Conservation (phyloP, 2,888 invertebrate genomes). For the Aproaerema taeniolella region DNA sequence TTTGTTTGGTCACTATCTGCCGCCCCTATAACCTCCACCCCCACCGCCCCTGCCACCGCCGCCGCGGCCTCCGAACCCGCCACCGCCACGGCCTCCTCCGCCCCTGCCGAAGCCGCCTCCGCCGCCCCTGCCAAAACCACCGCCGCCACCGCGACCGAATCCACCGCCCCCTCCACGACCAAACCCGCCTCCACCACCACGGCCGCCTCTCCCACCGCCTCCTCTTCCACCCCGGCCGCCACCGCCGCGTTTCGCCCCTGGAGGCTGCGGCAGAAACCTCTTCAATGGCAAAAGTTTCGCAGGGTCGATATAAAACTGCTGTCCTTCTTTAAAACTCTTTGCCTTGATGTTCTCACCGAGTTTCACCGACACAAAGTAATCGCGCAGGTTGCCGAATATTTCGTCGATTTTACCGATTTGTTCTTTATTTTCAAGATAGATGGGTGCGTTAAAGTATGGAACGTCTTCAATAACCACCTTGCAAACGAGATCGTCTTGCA, state of each 20-base stretch:
- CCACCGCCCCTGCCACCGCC: constrained; percentile 32
- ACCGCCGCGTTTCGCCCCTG: constrained; percentile 80
- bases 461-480: constrained; percentile 96
- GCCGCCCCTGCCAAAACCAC: constrained; percentile 52
- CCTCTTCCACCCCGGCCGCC: constrained; percentile 77
- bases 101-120: constrained; percentile 35
- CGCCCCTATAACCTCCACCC: constrained; percentile 25
- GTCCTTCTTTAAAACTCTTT: constrained; percentile 89
- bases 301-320: constrained; percentile 96
- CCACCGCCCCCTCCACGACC: constrained; percentile 54
- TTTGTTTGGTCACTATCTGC: constrained; percentile 21
- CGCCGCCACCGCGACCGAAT: constrained; percentile 44
- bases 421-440: constrained; percentile 97
- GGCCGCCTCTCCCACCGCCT: constrained; percentile 57
- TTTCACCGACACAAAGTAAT: constrained; percentile 98
- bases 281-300: constrained; percentile 93
- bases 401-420: constrained; percentile 99
- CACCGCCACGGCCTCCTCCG: constrained; percentile 42
- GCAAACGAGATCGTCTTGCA: constrained; percentile 95
- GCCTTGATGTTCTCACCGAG: constrained; percentile 94
- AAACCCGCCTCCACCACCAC: constrained; percentile 50
- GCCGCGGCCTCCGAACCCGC: constrained; percentile 52
- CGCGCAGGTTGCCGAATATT: constrained; percentile 97
- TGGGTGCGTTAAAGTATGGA: constrained; percentile 98
- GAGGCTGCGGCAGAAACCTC: constrained; percentile 88